A percentile compares a stretch with the other conserved stretches of the same genome.
These are phyloP conservation scores for Bombyx mori DNA, from an alignment of 1,140 invertebrate genomes.

Conservation along the genomic window ASM3026992v2 NC_085117.1:14434501-14435000, in stretches of 20 bases:
- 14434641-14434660: slow-evolving; percentile 70
- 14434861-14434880: slow-evolving; percentile 70
- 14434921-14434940: slow-evolving; percentile 66
- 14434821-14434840: slow-evolving; percentile 64
- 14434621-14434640: slow-evolving; percentile 40
- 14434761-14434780: slow-evolving; percentile 23
- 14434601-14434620: slow-evolving; percentile 42
- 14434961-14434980: slow-evolving; percentile 70
- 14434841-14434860: slow-evolving; percentile 68
- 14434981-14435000: slow-evolving; percentile 72
- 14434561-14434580: slow-evolving; percentile 56
- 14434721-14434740: slow-evolving; percentile 65
- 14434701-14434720: slow-evolving; percentile 61
- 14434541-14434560: slow-evolving; percentile 52
- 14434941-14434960: slow-evolving; percentile 71
- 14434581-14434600: slow-evolving; percentile 71
- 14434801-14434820: slow-evolving; percentile 59
- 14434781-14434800: slow-evolving; percentile 60
- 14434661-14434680: slow-evolving; percentile 70
- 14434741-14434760: slow-evolving; percentile 58
- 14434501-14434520: slow-evolving; percentile 67
- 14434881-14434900: slow-evolving; percentile 71
- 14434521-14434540: slow-evolving; percentile 55
- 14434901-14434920: slow-evolving; percentile 67
- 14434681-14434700: slow-evolving; percentile 50